A percentile compares a stretch with the other conserved stretches of the same genome.
phyloP scores from a whole-genome alignment of 2,113 vertebrate genomes.

The Podilymbus podiceps region DNA sequence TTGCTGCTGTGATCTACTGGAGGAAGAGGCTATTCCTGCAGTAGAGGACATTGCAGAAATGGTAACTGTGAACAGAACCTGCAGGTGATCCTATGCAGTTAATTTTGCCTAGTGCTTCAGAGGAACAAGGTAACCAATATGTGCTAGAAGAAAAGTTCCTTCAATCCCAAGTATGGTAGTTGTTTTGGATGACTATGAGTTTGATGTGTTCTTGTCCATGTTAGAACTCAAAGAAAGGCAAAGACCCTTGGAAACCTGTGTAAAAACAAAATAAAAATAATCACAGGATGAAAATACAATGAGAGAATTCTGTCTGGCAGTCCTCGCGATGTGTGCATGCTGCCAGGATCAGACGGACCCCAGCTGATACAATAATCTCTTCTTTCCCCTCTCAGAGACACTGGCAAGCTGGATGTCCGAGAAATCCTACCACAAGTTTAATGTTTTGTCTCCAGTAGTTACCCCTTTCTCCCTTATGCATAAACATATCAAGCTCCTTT shows the following conservation, averaged over 20 bases:
- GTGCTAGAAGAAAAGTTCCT: neutral
- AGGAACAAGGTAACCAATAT: neutral
- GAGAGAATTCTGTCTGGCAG: neutral
- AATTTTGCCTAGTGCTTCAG: neutral
- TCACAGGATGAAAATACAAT: neutral
- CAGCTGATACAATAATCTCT: neutral
- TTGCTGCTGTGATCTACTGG: neutral
- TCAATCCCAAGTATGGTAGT: neutral
- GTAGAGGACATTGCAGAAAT: neutral
- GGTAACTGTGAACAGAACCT: neutral
- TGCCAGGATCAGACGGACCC: neutral
- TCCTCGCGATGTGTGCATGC: rapidly evolving
- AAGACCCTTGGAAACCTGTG: neutral
- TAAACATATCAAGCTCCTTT: neutral
- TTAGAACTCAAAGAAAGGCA: neutral
- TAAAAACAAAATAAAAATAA: neutral
- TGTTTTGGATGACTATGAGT: neutral
- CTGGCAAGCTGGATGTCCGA: neutral
- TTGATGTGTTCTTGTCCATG: neutral
- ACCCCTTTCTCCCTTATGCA: neutral
- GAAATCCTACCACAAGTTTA: neutral
- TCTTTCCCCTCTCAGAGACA: neutral
- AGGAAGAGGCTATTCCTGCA: neutral
- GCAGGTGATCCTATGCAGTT: neutral
- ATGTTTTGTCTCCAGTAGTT: neutral